These are phyloP conservation scores for Tragelaphus eurycerus DNA, from an alignment of 2,797 vertebrate genomes.

Conservation along the genomic window DNA sequence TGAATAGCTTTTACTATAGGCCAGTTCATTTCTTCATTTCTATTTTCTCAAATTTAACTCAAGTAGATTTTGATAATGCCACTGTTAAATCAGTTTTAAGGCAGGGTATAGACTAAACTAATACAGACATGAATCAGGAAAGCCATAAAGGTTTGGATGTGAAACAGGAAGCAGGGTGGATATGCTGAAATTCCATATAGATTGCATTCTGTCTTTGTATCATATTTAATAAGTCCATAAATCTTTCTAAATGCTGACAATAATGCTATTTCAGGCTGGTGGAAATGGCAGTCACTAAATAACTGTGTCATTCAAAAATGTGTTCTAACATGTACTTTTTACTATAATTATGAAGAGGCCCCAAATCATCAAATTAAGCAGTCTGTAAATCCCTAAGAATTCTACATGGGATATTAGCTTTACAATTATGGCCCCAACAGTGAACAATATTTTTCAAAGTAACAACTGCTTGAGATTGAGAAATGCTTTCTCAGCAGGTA, in stretches of 20 bases:
- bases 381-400: conserved; percentile 24
- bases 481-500: conserved; percentile 55
- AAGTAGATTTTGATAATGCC: conserved; percentile 23
- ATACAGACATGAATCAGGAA: conserved; percentile 6
- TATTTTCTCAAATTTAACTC: conserved; percentile 7
- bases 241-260: background rate
- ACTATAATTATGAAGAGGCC: conserved; percentile 37
- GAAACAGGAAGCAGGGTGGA: background rate
- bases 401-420: conserved; percentile 45
- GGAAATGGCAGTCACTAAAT: conserved; percentile 22
- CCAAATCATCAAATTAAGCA: conserved; percentile 50
- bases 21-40: conserved; percentile 38
- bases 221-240: background rate
- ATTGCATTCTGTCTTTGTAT: background rate
- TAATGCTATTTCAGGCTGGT: background rate
- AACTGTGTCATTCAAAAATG: conserved; percentile 19
- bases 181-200: background rate
- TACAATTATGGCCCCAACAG: conserved; percentile 20
- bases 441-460: conserved; percentile 28
- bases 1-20: conserved; percentile 35
- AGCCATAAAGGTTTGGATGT: background rate
- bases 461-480: conserved; percentile 14
- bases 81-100: conserved; percentile 32
- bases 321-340: conserved; percentile 3
- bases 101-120: background rate